These are phyloP conservation scores for Drosophila nannoptera DNA, from an alignment of 1,140 invertebrate species.

Conservation along the genomic window DNA sequence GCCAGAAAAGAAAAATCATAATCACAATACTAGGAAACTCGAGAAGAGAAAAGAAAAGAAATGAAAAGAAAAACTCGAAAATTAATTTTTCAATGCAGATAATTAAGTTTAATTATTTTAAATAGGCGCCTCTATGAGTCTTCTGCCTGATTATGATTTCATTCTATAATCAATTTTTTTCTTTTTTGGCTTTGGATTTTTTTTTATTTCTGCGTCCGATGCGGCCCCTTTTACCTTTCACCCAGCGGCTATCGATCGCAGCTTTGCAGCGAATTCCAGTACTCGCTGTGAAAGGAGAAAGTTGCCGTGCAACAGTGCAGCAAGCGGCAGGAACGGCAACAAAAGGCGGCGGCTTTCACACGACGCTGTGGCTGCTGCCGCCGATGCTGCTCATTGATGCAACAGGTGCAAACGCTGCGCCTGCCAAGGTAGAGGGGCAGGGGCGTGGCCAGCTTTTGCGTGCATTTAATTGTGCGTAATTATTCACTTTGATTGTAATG, in stretches of 20 bases:
- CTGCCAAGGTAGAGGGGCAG: not conserved
- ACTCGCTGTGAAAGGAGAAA: conserved; percentile 57
- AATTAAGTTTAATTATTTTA: no score
- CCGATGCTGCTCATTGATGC: conserved; percentile 8
- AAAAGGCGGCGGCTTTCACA: conserved; percentile 43
- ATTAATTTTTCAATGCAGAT: not conserved
- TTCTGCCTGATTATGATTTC: no score
- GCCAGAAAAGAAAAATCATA: not conserved
- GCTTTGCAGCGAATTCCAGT: conserved; percentile 33
- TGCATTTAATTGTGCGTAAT: conserved; percentile 72
- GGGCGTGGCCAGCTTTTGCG: conserved; percentile 48
- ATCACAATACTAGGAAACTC: no score
- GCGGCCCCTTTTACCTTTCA: conserved; percentile 40
- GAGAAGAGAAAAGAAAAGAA: not conserved
- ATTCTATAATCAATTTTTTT: not conserved
- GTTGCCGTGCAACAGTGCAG: conserved; percentile 20
- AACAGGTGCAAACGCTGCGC: conserved; percentile 15
- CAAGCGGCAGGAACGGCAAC: conserved; percentile 33
- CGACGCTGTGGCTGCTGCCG: conserved; percentile 1
- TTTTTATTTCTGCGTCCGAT: not conserved
- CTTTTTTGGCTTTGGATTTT: not conserved
- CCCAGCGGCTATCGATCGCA: conserved; percentile 25
- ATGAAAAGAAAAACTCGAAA: not conserved
- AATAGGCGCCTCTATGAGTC: no score
- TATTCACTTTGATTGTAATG: conserved; percentile 68